phyloP scores from a whole-genome alignment of 2,797 vertebrate genomes.

The Sebastes oblongus region DNA sequence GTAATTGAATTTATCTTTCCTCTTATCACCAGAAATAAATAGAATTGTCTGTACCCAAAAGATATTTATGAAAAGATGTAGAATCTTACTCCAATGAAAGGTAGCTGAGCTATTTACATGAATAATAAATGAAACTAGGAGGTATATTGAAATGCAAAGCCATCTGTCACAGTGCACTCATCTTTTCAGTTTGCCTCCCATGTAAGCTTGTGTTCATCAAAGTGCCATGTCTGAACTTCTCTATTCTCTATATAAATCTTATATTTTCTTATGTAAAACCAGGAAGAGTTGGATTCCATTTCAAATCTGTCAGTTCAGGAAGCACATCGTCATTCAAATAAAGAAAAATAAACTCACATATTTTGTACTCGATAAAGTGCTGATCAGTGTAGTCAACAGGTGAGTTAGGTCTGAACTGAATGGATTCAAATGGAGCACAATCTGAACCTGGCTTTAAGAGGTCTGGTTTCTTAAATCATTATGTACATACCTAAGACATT shows the following conservation, averaged over 20 bases:
- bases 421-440: conserved; percentile 3
- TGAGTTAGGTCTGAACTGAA: background rate
- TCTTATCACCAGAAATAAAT: background rate
- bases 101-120: background rate
- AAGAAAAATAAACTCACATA: background rate
- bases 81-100: background rate
- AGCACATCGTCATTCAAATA: background rate
- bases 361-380: background rate
- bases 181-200: conserved; percentile 34
- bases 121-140: background rate
- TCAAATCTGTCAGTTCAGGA: conserved; percentile 7
- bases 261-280: background rate
- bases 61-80: background rate
- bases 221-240: background rate
- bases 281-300: conserved; percentile 4
- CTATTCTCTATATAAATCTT: background rate
- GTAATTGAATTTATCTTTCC: background rate
- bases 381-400: background rate
- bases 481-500: conserved; percentile 16
- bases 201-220: background rate
- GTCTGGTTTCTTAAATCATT: background rate
- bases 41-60: background rate
- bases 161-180: background rate
- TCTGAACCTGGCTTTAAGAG: background rate
- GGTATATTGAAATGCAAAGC: background rate